Evolutionary conservation across 1,140 invertebrate genomes (phyloP).

Genomic region (Meteorus sp.): DNA sequence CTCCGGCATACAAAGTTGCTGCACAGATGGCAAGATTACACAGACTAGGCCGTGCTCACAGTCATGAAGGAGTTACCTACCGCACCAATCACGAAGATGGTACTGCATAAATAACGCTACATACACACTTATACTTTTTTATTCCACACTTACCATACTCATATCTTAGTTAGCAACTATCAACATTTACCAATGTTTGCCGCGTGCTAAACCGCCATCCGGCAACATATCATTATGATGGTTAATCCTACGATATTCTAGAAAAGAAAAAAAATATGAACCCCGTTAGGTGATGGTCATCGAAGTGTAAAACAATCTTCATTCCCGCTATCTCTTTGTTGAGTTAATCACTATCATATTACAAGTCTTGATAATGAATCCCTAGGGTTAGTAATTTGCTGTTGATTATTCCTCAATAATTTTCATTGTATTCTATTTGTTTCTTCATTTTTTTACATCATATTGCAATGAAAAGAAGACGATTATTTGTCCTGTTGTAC

Average conservation of each 20-base stretch:
- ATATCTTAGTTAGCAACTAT: slow-evolving; percentile 17
- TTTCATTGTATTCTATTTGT: no score
- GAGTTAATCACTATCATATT: neutral
- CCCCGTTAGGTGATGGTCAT: slow-evolving; percentile 25
- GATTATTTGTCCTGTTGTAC: no score
- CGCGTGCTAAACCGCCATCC: slow-evolving; percentile 23
- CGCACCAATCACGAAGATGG: slow-evolving; percentile 66
- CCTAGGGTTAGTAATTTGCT: neutral
- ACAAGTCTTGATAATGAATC: neutral
- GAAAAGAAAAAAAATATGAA: no score
- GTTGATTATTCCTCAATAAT: no score
- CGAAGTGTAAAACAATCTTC: slow-evolving; percentile 19
- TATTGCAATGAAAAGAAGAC: no score
- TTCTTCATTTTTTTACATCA: no score
- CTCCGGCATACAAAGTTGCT: slow-evolving; percentile 75
- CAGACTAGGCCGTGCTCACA: slow-evolving; percentile 79
- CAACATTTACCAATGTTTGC: slow-evolving; percentile 13
- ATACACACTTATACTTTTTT: slow-evolving; percentile 54
- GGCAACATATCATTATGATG: slow-evolving; percentile 15
- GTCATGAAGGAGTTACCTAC: slow-evolving; percentile 80
- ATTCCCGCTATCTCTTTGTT: slow-evolving; percentile 15
- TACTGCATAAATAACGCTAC: slow-evolving; percentile 72
- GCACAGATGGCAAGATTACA: slow-evolving; percentile 79
- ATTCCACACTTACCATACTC: slow-evolving; percentile 15
- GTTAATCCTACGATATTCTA: slow-evolving; percentile 8